phyloP scores from a whole-genome alignment of 2,797 vertebrate genomes.

The Cygnus olor region DNA sequence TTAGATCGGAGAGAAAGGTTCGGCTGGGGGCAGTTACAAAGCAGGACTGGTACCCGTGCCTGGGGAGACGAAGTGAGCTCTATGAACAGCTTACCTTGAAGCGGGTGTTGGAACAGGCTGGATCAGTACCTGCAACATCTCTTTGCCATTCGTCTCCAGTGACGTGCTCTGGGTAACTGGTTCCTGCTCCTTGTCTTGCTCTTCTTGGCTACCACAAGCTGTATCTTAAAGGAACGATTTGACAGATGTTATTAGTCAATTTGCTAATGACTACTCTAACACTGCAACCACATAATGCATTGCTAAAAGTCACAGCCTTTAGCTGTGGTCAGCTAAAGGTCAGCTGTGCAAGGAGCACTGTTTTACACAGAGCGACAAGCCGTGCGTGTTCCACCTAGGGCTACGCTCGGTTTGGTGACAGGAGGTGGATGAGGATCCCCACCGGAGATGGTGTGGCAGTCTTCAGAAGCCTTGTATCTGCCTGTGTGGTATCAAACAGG shows the following conservation, averaged over 20 bases:
- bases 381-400: fast-evolving
- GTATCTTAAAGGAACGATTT: background rate
- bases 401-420: fast-evolving
- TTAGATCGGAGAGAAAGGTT: background rate
- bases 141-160: background rate
- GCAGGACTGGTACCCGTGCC: background rate
- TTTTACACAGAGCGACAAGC: fast-evolving
- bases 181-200: background rate
- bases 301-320: background rate
- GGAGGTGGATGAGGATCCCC: background rate
- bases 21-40: background rate
- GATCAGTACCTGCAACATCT: background rate
- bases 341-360: background rate
- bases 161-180: background rate
- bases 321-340: too few relatives aligned
- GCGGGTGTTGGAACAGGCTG: background rate
- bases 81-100: fast-evolving
- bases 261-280: background rate
- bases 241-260: background rate
- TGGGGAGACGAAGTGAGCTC: background rate
- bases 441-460: background rate
- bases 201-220: background rate
- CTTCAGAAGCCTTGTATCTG: background rate
- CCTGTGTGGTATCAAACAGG: fast-evolving
- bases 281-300: fast-evolving